A percentile compares a stretch with the other conserved stretches of the same genome.
These are phyloP conservation scores for Pyrrhosoma nymphula DNA, from an alignment of 2,888 invertebrate genomes.

Conservation along the genomic window DNA sequence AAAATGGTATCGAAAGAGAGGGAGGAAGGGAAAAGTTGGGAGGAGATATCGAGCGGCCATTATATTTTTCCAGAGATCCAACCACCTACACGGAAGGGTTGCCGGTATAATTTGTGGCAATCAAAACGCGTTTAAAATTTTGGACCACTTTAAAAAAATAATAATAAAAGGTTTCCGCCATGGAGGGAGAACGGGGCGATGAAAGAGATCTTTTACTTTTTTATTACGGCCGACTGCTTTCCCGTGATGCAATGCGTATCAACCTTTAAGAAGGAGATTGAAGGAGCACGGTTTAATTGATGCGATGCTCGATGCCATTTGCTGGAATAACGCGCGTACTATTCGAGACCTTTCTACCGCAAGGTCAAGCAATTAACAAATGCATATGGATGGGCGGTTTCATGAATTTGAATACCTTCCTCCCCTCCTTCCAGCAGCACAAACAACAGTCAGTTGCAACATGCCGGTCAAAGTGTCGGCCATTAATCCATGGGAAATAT, in stretches of 20 bases:
- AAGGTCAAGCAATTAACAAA: background rate
- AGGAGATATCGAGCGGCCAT: background rate
- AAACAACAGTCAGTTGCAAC: slow-evolving; percentile 7
- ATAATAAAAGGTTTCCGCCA: slow-evolving; percentile 9
- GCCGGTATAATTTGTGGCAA: slow-evolving; percentile 60
- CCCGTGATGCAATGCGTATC: background rate
- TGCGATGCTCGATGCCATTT: background rate
- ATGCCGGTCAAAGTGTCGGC: background rate
- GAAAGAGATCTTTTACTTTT: background rate
- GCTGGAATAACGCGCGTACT: background rate
- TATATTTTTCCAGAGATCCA: slow-evolving; percentile 8
- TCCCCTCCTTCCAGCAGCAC: background rate
- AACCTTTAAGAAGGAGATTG: background rate
- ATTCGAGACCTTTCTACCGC: background rate
- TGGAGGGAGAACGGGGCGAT: background rate
- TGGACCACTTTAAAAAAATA: slow-evolving; percentile 30
- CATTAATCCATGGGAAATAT: slow-evolving; percentile 43
- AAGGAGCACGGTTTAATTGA: background rate
- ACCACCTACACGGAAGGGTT: slow-evolving; percentile 59
- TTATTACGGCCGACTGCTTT: background rate
- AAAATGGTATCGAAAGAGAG: background rate
- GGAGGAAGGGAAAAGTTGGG: background rate
- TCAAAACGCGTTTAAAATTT: slow-evolving; percentile 62
- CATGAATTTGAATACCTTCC: background rate
- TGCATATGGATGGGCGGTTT: slow-evolving; percentile 32